Conservation (phyloP, 2,797 vertebrate species). For the Pipistrellus pipistrellus region DNA sequence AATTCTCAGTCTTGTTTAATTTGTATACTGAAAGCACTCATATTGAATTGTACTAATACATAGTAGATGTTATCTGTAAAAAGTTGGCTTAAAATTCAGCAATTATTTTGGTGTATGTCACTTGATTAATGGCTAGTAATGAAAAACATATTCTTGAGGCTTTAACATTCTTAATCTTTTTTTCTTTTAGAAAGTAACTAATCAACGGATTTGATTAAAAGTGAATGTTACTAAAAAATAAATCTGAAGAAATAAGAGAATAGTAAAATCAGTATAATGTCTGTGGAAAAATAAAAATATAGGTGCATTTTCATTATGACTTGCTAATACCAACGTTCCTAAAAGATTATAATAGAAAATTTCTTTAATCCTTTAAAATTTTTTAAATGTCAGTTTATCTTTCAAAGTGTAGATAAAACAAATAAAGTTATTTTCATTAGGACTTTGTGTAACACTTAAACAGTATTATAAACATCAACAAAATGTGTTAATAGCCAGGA, state of each 20-base stretch:
- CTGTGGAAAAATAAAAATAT: slow-evolving; percentile 18
- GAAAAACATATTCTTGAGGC: slow-evolving; percentile 6
- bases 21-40: slow-evolving; percentile 43
- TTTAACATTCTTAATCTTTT: slow-evolving; percentile 58
- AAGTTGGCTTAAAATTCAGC: not conserved
- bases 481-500: slow-evolving; percentile 19
- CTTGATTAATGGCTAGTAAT: slow-evolving; percentile 43
- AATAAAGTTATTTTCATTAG: slow-evolving; percentile 55
- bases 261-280: not conserved
- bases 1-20: slow-evolving; percentile 47
- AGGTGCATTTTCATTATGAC: slow-evolving; percentile 51
- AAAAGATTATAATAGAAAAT: slow-evolving; percentile 56
- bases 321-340: slow-evolving; percentile 18
- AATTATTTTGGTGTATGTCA: slow-evolving; percentile 36
- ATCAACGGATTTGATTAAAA: slow-evolving; percentile 32
- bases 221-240: slow-evolving; percentile 39
- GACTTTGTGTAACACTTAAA: slow-evolving; percentile 46
- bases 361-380: slow-evolving; percentile 19
- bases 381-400: slow-evolving; percentile 52
- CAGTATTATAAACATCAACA: slow-evolving; percentile 2
- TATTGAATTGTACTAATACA: slow-evolving; percentile 28
- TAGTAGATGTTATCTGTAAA: slow-evolving; percentile 20
- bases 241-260: slow-evolving; percentile 5
- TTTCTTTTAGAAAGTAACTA: slow-evolving; percentile 56
- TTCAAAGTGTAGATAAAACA: slow-evolving; percentile 47